A percentile compares a stretch with the other conserved stretches of the same genome.
These are phyloP conservation scores for Cylas formicarius DNA, from an alignment of 1,140 invertebrate species.

Conservation along the genomic window DNA sequence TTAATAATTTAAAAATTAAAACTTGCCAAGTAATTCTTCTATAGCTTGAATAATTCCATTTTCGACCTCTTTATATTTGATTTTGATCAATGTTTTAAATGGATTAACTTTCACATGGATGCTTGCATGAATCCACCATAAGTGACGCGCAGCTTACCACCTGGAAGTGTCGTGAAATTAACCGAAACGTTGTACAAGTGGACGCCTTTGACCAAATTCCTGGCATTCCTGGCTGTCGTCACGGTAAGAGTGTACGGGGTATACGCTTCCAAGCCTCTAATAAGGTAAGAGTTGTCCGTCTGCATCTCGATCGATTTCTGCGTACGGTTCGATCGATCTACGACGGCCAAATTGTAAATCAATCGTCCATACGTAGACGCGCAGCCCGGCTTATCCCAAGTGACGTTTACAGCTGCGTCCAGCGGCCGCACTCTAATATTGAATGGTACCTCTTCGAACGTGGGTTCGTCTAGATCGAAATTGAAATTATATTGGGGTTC, in stretches of 20 bases:
- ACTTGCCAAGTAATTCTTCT: too few species aligned
- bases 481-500: slow-evolving; percentile 3
- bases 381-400: slow-evolving; percentile 30
- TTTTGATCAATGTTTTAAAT: neutral
- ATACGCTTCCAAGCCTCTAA: slow-evolving; percentile 22
- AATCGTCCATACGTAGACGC: slow-evolving; percentile 21
- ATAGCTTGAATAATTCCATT: too few species aligned
- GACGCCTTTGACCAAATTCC: slow-evolving; percentile 13
- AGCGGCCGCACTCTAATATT: slow-evolving; percentile 21
- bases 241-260: slow-evolving; percentile 24
- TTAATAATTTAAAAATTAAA: too few species aligned
- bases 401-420: slow-evolving; percentile 19
- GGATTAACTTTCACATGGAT: neutral
- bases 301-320: slow-evolving; percentile 16
- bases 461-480: slow-evolving; percentile 23
- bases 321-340: slow-evolving; percentile 11
- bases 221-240: slow-evolving; percentile 21
- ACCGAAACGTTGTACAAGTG: slow-evolving; percentile 10
- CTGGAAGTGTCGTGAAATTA: slow-evolving; percentile 26
- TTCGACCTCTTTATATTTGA: too few species aligned
- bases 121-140: neutral
- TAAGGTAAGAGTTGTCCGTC: slow-evolving; percentile 18
- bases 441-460: slow-evolving; percentile 25
- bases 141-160: slow-evolving; percentile 17
- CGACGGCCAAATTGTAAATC: slow-evolving; percentile 24